Conservation (phyloP, 2,113 vertebrate genomes). For the Tichodroma muraria region DNA sequence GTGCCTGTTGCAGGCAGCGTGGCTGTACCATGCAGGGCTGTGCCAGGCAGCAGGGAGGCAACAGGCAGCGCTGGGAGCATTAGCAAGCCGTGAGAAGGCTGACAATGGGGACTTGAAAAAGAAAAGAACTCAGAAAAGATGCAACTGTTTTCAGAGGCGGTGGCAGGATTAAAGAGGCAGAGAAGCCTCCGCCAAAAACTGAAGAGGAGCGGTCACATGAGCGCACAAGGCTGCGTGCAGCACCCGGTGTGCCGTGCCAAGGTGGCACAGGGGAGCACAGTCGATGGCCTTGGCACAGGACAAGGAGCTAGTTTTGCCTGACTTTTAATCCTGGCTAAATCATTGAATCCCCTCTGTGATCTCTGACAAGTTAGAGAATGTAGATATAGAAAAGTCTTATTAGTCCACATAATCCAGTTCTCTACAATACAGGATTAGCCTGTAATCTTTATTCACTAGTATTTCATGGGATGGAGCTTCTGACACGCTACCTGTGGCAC, state of each 20-base stretch:
- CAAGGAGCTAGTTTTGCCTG: neutral
- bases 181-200: neutral
- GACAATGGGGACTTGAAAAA: neutral
- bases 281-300: neutral
- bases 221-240: rapidly evolving
- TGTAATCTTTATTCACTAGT: conserved; percentile 18
- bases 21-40: neutral
- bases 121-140: neutral
- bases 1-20: neutral
- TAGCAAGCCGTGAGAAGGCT: neutral
- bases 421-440: conserved; percentile 1
- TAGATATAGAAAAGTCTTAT: neutral
- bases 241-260: rapidly evolving
- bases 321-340: conserved; percentile 23
- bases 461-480: neutral
- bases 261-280: neutral
- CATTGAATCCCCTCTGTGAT: conserved; percentile 2
- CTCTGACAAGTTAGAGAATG: conserved; percentile 12
- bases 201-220: rapidly evolving
- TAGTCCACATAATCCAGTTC: conserved; percentile 19
- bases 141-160: neutral
- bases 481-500: neutral
- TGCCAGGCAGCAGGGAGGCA: neutral
- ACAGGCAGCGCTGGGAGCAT: neutral
- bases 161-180: neutral